phyloP scores from a whole-genome alignment of 2,797 vertebrate genomes.

The Ceyx erithaca region DNA sequence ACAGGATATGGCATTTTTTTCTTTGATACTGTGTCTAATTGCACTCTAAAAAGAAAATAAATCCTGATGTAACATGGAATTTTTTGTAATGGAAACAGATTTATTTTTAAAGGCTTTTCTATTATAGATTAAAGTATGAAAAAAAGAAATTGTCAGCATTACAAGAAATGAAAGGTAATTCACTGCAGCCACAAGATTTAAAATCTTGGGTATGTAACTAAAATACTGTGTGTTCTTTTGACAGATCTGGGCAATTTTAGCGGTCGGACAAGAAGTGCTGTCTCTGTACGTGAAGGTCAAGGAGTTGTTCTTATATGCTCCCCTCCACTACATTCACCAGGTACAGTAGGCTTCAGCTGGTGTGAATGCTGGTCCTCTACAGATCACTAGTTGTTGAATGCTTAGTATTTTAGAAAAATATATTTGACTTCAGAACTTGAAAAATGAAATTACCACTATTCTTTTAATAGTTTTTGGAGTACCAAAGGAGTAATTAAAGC shows the following conservation, averaged over 20 bases:
- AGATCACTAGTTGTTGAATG: not conserved
- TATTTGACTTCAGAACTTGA: not conserved
- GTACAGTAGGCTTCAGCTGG: constrained; percentile 73
- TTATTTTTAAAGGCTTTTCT: not conserved
- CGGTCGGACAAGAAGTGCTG: constrained; percentile 87
- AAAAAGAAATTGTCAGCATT: not conserved
- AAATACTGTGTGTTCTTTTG: constrained; percentile 65
- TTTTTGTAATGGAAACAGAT: not conserved
- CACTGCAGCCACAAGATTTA: not conserved
- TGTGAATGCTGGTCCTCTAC: not conserved
- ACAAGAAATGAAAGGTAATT: not conserved
- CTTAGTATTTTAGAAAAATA: not conserved
- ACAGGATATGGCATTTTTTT: not conserved
- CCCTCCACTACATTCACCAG: constrained; percentile 93
- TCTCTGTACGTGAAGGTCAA: constrained; percentile 95
- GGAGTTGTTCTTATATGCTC: constrained; percentile 96
- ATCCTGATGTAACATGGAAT: not conserved
- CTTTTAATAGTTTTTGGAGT: not conserved
- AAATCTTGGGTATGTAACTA: constrained; percentile 11
- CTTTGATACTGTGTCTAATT: not conserved
- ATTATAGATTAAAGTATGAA: not conserved
- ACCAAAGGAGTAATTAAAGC: not conserved
- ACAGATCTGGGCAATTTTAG: constrained; percentile 93
- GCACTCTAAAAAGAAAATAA: not conserved
- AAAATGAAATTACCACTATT: not conserved